These are phyloP conservation scores for Cettia cetti DNA, from an alignment of 2,113 vertebrate species.

Conservation along the genomic window DNA sequence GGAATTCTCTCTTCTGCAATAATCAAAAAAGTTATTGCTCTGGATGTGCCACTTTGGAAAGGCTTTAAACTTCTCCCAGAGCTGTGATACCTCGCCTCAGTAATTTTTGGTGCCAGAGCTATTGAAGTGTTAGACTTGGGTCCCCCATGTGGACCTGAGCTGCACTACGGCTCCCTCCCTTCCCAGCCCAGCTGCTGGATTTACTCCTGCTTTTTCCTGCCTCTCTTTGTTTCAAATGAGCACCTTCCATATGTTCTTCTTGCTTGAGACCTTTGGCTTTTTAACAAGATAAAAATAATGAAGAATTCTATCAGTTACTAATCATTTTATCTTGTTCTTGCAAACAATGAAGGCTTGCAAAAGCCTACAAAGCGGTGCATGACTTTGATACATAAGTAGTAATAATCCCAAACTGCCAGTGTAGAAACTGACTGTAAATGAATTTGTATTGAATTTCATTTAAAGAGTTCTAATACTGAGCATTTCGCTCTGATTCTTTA, in stretches of 20 bases:
- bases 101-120: background rate
- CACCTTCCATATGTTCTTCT: background rate
- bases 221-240: background rate
- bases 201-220: background rate
- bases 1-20: background rate
- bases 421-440: background rate
- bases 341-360: background rate
- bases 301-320: background rate
- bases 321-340: background rate
- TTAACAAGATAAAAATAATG: background rate
- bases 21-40: background rate
- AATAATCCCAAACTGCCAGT: background rate
- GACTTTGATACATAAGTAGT: background rate
- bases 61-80: background rate
- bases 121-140: background rate
- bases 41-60: background rate
- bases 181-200: background rate
- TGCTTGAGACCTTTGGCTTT: background rate
- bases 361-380: background rate
- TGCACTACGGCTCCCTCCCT: background rate
- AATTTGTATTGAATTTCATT: background rate
- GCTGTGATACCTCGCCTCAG: background rate
- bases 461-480: background rate
- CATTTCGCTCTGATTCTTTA: background rate
- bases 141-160: constrained; percentile 40